Percentiles rank a stretch among this genome's conserved stretches.
Evolutionary conservation across 2,113 vertebrate species (phyloP).

Genomic region (Rhegmatorhina hoffmannsi): DNA sequence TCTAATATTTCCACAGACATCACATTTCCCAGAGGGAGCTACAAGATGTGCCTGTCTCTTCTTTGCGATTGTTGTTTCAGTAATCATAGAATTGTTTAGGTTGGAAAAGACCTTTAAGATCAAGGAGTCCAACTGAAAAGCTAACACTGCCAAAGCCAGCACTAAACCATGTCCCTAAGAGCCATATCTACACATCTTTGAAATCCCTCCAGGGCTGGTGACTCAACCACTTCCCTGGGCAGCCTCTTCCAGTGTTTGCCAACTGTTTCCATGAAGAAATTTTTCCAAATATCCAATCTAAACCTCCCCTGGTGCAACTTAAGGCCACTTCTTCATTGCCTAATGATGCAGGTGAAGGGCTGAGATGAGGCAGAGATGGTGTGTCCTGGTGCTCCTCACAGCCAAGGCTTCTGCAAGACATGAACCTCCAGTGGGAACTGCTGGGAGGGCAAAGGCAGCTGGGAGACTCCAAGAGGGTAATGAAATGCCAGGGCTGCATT

Average conservation of each 20-base stretch:
- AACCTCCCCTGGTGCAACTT: background rate
- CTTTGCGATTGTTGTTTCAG: background rate
- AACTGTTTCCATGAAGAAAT: background rate
- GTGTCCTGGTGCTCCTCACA: background rate
- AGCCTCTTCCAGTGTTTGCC: background rate
- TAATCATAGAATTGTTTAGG: background rate
- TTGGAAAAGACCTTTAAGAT: background rate
- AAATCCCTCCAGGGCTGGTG: background rate
- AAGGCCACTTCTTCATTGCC: background rate
- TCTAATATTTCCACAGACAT: background rate
- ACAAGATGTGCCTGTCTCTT: background rate
- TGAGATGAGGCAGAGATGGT: background rate
- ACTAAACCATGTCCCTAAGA: background rate
- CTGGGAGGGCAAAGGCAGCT: fast-evolving
- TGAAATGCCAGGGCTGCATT: background rate
- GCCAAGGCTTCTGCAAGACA: background rate
- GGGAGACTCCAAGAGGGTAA: background rate
- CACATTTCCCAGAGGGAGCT: background rate
- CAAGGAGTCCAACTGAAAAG: background rate
- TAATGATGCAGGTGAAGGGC: background rate
- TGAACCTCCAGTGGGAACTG: background rate
- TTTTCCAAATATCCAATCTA: background rate
- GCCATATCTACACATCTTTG: background rate
- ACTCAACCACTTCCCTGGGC: background rate
- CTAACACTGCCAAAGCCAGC: background rate